phyloP scores from a whole-genome alignment of 2,797 vertebrate genomes.

The Rhyacichthys aspro region DNA sequence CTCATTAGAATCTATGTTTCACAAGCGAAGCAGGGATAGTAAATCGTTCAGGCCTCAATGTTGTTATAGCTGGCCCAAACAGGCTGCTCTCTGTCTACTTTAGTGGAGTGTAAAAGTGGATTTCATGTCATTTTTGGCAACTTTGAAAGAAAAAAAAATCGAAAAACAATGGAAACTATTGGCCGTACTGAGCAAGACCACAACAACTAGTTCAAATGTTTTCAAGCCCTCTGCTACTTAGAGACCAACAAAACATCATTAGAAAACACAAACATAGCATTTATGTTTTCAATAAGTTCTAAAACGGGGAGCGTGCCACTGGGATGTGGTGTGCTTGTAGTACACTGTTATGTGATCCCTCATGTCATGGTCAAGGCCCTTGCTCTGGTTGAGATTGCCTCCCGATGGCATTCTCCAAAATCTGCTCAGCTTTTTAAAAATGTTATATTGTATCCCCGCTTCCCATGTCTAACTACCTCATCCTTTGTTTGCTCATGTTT shows the following conservation, averaged over 20 bases:
- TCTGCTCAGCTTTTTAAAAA: constrained; percentile 71
- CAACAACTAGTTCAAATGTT: constrained; percentile 58
- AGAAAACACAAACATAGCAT: constrained; percentile 65
- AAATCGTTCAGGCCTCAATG: constrained; percentile 78
- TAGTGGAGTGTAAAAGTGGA: constrained; percentile 73
- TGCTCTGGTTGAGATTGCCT: constrained; percentile 61
- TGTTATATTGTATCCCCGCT: constrained; percentile 69
- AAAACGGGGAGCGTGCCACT: constrained; percentile 39
- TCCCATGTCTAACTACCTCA: constrained; percentile 75
- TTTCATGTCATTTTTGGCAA: constrained; percentile 71
- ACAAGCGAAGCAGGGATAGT: constrained; percentile 80
- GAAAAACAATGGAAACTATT: constrained; percentile 72
- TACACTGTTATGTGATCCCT: constrained; percentile 56
- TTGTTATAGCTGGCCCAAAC: constrained; percentile 81
- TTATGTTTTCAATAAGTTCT: constrained; percentile 66
- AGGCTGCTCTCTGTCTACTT: constrained; percentile 80
- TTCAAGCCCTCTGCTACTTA: constrained; percentile 45
- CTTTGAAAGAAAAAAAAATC: constrained; percentile 48
- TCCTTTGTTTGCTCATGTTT: constrained; percentile 81
- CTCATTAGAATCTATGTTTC: constrained; percentile 85
- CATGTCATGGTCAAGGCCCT: constrained; percentile 60
- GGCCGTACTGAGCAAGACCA: constrained; percentile 54
- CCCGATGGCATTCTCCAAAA: constrained; percentile 68
- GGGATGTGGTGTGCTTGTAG: constrained; percentile 50
- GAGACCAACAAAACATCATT: constrained; percentile 66